Base-by-base conservation (phyloP, 2,797 vertebrate genomes). In the Clamator glandarius region DNA sequence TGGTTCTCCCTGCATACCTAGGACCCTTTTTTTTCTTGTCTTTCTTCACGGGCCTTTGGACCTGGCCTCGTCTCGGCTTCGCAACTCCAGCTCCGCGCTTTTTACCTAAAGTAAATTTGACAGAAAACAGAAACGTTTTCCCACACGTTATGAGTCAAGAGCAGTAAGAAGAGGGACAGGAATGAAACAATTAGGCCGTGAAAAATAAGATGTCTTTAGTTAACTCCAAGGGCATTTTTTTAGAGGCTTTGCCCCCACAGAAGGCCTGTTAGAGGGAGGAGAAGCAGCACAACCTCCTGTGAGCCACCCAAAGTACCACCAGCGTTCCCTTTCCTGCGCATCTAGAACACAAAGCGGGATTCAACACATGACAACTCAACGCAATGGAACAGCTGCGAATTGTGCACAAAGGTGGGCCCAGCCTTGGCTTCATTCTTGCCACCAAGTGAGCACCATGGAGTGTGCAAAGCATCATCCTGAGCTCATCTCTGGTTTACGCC, bases 371-470 rank as follows among this genome's bases (percentile, higher is more conserved):
- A 44, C 48, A 58, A 39, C 4, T 7, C 57, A 29, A 0, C 8
- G 12, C 16, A 25, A 24, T 6, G 3, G 19, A 66, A 18, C 36
- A 19, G 46, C 36, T 46, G 4, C 0, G 2, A 6, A 18, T 8
- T 33, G 25, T 3, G 0, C 0, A 2, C 13, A 15, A 10, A 61
- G 19, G 9, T 18, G 41, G 33, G 17, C 5, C 33, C 46, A 46
- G 7, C 42, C 52, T 26, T 8, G 0, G 55, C 28, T 61, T 39
- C 13, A 2, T 28, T n/a, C 21, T 31, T 3, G 0, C 33, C 11
- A 3, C 3, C 17, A 10, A 44, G 3, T 4, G 8, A 4, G 2
- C 4, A 24, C n/a, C 10, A 9, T 0, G 5, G 51, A 26, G 8
- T 0, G 1, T 7, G 29, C 35, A 64, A 11, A 72, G 8, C 23